Percentiles rank a stretch among this genome's conserved stretches.
These are phyloP conservation scores for Leptinotarsa rubiginosa DNA, from an alignment of 2,888 invertebrate species.

Conservation along the genomic window DNA sequence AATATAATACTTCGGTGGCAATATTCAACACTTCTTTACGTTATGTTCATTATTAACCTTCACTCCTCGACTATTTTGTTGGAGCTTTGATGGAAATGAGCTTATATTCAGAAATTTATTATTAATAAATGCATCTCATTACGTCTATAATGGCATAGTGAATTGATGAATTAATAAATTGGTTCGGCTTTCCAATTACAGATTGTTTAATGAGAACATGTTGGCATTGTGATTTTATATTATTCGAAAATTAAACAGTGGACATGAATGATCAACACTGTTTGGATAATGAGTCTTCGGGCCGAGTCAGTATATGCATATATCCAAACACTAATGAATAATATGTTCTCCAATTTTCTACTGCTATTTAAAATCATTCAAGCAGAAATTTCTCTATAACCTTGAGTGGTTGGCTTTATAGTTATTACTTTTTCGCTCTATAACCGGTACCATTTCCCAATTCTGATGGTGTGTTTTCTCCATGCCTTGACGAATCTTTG, in stretches of 20 bases:
- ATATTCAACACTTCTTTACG: neutral
- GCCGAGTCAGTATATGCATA: neutral
- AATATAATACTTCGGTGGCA: no score
- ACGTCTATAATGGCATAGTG: slow-evolving; percentile 7
- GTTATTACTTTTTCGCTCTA: no score
- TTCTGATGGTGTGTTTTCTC: no score
- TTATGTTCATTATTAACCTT: neutral
- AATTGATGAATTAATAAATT: slow-evolving; percentile 10
- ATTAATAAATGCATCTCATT: slow-evolving; percentile 5
- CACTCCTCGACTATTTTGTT: neutral
- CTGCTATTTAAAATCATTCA: no score
- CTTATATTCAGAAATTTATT: slow-evolving; percentile 6
- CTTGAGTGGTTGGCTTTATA: no score
- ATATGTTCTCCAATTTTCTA: no score
- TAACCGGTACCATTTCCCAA: no score
- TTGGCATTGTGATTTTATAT: slow-evolving; percentile 1
- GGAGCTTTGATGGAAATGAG: neutral
- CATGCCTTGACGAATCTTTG: no score
- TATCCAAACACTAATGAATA: no score
- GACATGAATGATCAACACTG: neutral
- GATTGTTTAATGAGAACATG: neutral
- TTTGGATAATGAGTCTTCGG: slow-evolving; percentile 1
- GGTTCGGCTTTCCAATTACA: slow-evolving; percentile 15
- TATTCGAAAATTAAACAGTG: neutral
- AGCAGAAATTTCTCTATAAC: no score